Percentiles rank a stretch among this genome's conserved stretches.
Evolutionary conservation across 2,797 vertebrate genomes (phyloP).

Genomic region (Cichlasoma orientale): DNA sequence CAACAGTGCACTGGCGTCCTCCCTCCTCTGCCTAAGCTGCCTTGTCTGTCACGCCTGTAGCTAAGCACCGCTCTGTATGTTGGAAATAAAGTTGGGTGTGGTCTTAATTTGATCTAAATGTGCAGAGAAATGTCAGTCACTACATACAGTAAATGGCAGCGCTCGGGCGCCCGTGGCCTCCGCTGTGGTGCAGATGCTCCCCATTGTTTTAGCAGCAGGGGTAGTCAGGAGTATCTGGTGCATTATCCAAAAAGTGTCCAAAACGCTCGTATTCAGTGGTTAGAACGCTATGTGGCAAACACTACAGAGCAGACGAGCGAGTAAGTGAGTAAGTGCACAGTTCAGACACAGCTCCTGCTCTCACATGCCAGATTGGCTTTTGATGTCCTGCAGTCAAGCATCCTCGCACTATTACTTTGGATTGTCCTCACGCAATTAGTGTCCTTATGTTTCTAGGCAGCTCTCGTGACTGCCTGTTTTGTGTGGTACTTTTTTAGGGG

Average conservation of each 20-base stretch:
- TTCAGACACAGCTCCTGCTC: too few species aligned
- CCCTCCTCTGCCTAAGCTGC: neutral
- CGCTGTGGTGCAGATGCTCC: neutral
- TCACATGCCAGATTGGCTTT: too few species aligned
- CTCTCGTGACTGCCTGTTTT: too few species aligned
- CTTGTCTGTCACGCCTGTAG: neutral
- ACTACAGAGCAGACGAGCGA: too few species aligned
- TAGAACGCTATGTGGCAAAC: too few species aligned
- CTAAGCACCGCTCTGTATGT: neutral
- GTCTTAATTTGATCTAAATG: neutral
- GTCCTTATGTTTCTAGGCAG: too few species aligned
- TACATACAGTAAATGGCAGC: neutral
- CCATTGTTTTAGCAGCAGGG: neutral
- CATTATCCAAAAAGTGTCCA: neutral
- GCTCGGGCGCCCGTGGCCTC: neutral
- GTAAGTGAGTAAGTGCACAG: too few species aligned
- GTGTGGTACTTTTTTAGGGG: too few species aligned
- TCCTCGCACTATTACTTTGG: too few species aligned
- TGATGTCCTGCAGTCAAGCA: too few species aligned
- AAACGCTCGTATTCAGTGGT: too few species aligned
- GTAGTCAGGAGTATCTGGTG: neutral
- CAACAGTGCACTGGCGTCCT: neutral
- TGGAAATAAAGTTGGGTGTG: neutral
- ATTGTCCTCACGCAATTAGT: too few species aligned
- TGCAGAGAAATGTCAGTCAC: neutral